Conservation (phyloP, 2,888 invertebrate genomes). For the Erebia palarica region DNA sequence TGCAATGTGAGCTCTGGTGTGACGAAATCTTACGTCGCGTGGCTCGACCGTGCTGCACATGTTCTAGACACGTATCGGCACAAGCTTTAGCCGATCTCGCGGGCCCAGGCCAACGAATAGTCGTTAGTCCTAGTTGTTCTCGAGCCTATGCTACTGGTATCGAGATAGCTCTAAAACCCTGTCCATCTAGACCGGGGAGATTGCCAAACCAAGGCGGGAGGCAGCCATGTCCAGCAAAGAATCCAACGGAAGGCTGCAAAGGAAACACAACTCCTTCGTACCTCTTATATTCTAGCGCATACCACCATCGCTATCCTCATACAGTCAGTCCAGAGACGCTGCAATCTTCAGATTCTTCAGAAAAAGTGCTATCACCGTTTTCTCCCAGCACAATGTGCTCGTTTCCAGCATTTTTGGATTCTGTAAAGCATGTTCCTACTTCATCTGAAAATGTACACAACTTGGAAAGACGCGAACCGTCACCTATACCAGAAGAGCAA, state of each 20-base stretch:
- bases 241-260: conserved; percentile 49
- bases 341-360: conserved; percentile 23
- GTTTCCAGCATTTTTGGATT: conserved; percentile 2
- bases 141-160: conserved; percentile 52
- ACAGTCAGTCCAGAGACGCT: conserved; percentile 34
- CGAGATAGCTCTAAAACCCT: conserved; percentile 55
- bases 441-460: conserved; percentile 7
- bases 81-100: conserved; percentile 56
- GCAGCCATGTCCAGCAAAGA: conserved; percentile 49
- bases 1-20: conserved; percentile 74
- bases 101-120: conserved; percentile 44
- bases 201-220: conserved; percentile 33
- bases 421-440: not conserved
- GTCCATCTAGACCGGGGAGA: conserved; percentile 47
- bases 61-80: conserved; percentile 61
- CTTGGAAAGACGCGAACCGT: conserved; percentile 12
- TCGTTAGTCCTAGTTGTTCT: conserved; percentile 45
- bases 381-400: not conserved
- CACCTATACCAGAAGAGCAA: conserved; percentile 3
- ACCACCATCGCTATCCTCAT: conserved; percentile 32
- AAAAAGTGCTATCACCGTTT: conserved; percentile 7
- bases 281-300: conserved; percentile 50
- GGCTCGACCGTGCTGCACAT: conserved; percentile 63
- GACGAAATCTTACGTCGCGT: conserved; percentile 68
- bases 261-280: conserved; percentile 51